Conservation (phyloP, 2,113 vertebrate species). For the Myotis lucifugus region DNA sequence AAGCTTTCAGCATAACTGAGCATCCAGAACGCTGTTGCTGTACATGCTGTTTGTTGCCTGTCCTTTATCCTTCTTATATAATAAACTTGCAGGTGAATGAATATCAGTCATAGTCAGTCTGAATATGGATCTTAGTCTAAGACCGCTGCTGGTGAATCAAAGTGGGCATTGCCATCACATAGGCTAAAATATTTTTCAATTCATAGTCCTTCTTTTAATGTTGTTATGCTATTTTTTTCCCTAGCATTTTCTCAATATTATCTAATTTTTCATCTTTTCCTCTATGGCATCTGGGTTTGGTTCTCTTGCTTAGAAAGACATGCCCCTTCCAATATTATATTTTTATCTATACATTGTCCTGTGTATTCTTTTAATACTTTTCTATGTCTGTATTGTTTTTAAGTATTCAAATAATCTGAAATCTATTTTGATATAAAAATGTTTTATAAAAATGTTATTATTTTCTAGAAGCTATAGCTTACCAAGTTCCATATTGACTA, state of each 20-base stretch:
- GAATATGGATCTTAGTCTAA: neutral
- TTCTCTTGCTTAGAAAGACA: neutral
- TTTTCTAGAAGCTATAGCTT: neutral
- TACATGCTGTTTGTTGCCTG: no score
- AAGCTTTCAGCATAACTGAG: neutral
- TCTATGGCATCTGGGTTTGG: neutral
- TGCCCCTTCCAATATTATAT: neutral
- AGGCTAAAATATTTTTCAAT: neutral
- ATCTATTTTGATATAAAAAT: neutral
- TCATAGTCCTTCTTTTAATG: neutral
- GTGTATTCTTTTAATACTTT: neutral
- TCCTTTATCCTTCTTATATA: neutral
- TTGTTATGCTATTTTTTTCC: neutral
- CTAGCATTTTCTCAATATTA: neutral
- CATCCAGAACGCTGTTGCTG: neutral
- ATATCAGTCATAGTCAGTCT: neutral
- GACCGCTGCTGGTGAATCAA: neutral
- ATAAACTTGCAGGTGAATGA: neutral
- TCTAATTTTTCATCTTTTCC: neutral
- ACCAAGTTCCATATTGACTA: neutral
- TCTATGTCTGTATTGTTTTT: neutral
- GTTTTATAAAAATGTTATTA: neutral
- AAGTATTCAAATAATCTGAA: neutral
- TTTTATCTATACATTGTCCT: neutral
- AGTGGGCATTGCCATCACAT: accelerated